Conservation (phyloP, 2,113 vertebrate genomes). For the Tichodroma muraria region DNA sequence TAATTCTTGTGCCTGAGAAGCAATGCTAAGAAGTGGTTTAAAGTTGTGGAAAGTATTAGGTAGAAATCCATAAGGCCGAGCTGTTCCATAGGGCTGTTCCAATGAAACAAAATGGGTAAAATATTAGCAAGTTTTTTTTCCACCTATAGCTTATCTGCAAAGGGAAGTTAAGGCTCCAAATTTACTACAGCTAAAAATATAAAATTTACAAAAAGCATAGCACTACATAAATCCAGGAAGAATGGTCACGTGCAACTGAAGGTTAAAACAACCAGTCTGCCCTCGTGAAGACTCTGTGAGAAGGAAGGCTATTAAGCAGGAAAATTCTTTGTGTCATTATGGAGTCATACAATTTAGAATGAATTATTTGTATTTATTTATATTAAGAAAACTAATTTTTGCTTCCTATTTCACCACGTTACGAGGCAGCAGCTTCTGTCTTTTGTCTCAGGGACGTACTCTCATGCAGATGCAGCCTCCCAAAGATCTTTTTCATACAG, state of each 20-base stretch:
- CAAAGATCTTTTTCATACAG: background rate
- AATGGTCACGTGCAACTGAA: background rate
- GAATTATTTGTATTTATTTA: background rate
- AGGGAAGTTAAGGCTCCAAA: background rate
- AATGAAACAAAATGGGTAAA: background rate
- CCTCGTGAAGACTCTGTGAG: accelerated
- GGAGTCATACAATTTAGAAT: background rate
- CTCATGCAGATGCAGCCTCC: background rate
- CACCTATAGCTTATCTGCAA: background rate
- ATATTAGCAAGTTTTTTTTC: background rate
- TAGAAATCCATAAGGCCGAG: background rate
- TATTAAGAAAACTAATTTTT: background rate
- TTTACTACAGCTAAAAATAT: background rate
- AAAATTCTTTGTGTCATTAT: background rate
- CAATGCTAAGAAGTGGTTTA: background rate
- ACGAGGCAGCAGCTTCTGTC: background rate
- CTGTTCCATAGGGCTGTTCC: background rate
- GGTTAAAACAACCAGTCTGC: background rate
- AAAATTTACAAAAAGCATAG: background rate
- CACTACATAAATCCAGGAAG: background rate
- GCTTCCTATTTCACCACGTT: background rate
- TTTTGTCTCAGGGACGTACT: background rate
- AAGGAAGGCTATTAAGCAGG: background rate
- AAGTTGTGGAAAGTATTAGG: background rate
- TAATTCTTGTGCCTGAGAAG: background rate